Conservation (phyloP, 1,140 invertebrate species). For the Scaptomyza graminum region DNA sequence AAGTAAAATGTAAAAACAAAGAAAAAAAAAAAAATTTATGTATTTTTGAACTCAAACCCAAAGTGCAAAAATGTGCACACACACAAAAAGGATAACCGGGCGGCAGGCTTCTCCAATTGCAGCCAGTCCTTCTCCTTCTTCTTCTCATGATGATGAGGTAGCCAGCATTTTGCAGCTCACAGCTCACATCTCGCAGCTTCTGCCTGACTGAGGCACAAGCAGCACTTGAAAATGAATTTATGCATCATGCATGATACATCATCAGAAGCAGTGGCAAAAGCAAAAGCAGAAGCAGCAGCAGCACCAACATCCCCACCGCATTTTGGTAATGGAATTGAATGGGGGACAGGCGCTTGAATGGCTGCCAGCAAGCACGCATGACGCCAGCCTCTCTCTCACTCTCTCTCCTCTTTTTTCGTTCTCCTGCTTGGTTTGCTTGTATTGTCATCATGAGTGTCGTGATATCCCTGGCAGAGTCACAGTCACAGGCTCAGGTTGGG, state of each 20-base stretch:
- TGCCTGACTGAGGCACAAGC: slow-evolving; percentile 53
- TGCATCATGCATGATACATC: slow-evolving; percentile 81
- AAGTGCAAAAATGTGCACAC: slow-evolving; percentile 46
- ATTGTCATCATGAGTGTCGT: slow-evolving; percentile 71
- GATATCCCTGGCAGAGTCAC: slow-evolving; percentile 64
- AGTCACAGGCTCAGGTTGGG: slow-evolving; percentile 34
- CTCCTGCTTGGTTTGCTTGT: slow-evolving; percentile 15
- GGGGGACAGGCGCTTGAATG: slow-evolving; percentile 54
- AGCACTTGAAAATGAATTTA: slow-evolving; percentile 80
- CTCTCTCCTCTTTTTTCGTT: neutral
- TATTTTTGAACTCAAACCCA: slow-evolving; percentile 36
- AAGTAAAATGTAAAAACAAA: slow-evolving; percentile 66
- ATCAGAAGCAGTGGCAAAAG: slow-evolving; percentile 52
- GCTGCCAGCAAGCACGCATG: slow-evolving; percentile 56
- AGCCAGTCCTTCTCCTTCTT: neutral
- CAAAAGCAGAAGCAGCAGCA: slow-evolving; percentile 11
- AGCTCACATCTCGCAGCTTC: slow-evolving; percentile 28
- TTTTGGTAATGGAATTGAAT: slow-evolving; percentile 81
- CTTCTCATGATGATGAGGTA: slow-evolving; percentile 15
- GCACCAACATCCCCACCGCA: slow-evolving; percentile 45
- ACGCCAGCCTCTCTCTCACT: slow-evolving; percentile 29
- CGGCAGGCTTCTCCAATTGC: slow-evolving; percentile 24
- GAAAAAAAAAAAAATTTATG: slow-evolving; percentile 24
- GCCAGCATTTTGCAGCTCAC: slow-evolving; percentile 2
- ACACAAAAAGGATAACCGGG: slow-evolving; percentile 74